Conservation (phyloP, 2,888 invertebrate genomes). For the Rhingia campestris region DNA sequence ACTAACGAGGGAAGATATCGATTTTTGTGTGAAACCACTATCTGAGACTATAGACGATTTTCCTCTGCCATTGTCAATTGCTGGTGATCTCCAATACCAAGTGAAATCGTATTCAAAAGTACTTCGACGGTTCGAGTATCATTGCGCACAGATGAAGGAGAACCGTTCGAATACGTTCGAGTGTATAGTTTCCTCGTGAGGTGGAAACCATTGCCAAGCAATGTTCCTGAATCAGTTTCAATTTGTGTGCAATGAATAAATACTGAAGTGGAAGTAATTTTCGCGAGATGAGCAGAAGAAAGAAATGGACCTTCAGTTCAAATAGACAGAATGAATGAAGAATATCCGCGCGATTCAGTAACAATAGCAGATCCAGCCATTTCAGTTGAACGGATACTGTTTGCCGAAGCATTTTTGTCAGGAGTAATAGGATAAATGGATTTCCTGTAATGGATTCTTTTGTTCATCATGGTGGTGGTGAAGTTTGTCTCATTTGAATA, state of each 20-base stretch:
- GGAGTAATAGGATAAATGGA: too few species aligned
- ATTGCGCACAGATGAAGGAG: slow-evolving; percentile 15
- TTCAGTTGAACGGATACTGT: slow-evolving; percentile 4
- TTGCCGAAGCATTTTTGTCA: slow-evolving; percentile 2
- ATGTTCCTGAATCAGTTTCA: slow-evolving; percentile 42
- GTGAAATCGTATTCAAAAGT: not conserved
- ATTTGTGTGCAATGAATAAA: slow-evolving; percentile 45
- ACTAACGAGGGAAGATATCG: slow-evolving; percentile 6
- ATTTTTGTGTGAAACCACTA: slow-evolving; percentile 5
- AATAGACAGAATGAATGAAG: slow-evolving; percentile 2
- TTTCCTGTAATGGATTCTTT: too few species aligned
- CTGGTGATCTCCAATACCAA: slow-evolving; percentile 3
- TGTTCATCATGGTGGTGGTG: too few species aligned
- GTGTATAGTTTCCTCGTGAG: not conserved
- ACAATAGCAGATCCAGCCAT: slow-evolving; percentile 6
- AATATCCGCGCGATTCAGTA: not conserved
- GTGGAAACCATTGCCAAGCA: slow-evolving; percentile 27
- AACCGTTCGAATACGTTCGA: not conserved
- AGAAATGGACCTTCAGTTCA: slow-evolving; percentile 1
- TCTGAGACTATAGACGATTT: not conserved
- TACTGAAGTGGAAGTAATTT: slow-evolving; percentile 21
- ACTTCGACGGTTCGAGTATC: not conserved
- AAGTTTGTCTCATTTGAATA: too few species aligned
- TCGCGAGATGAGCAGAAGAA: slow-evolving; percentile 1
- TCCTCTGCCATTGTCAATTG: slow-evolving; percentile 3